Evolutionary conservation across 1,140 invertebrate species (phyloP).

Genomic region (Eurosta solidaginis): DNA sequence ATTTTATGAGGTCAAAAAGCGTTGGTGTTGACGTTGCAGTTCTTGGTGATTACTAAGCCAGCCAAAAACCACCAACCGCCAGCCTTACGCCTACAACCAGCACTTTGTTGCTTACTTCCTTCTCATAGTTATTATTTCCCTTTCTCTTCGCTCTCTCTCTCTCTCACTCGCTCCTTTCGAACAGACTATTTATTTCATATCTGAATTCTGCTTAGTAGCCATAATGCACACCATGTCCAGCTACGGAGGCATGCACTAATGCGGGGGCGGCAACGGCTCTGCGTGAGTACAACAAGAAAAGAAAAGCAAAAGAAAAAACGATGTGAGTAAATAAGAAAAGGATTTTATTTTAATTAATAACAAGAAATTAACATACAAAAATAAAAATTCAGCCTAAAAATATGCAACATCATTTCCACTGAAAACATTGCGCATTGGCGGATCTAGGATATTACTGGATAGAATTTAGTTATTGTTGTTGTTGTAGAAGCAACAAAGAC

Average conservation of each 20-base stretch:
- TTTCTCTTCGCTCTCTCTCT: constrained; percentile 4
- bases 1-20: background rate
- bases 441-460: too few species aligned
- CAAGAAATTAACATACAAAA: too few species aligned
- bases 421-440: too few species aligned
- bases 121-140: background rate
- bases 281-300: background rate
- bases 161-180: background rate
- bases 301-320: background rate
- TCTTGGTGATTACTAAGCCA: background rate
- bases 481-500: too few species aligned
- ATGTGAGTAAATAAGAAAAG: background rate
- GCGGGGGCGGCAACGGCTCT: constrained; percentile 55
- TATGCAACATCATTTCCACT: too few species aligned
- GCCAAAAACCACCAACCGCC: background rate
- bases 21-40: background rate
- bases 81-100: background rate
- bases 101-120: background rate
- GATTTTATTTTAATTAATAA: too few species aligned
- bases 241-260: constrained; percentile 59
- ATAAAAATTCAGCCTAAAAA: too few species aligned
- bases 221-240: constrained; percentile 61
- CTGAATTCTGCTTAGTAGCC: constrained; percentile 53
- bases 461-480: too few species aligned
- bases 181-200: background rate